phyloP scores from a whole-genome alignment of 2,888 invertebrate species.

The Latrodectus elegans region DNA sequence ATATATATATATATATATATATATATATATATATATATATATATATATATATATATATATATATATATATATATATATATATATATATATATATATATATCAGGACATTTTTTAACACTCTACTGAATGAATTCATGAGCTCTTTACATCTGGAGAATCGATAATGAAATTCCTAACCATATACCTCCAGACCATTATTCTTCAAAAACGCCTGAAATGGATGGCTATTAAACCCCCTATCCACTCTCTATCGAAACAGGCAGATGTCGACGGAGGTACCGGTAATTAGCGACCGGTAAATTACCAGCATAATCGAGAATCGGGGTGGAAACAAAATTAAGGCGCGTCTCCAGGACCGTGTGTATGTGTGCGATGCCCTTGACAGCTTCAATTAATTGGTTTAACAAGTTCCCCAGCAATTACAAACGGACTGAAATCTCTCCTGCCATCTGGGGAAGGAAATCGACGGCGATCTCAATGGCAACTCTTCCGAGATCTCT shows the following conservation, averaged over 20 bases:
- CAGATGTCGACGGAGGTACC: slow-evolving; percentile 56
- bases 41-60: no score
- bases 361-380: slow-evolving; percentile 40
- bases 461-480: slow-evolving; percentile 32
- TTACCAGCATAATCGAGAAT: slow-evolving; percentile 59
- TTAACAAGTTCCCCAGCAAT: slow-evolving; percentile 57
- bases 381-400: slow-evolving; percentile 60
- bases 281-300: slow-evolving; percentile 64
- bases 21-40: no score
- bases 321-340: slow-evolving; percentile 63
- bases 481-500: background rate
- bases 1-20: no score
- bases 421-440: slow-evolving; percentile 47
- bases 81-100: no score
- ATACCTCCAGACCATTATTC: background rate
- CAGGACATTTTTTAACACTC: no score
- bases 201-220: background rate
- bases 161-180: no score
- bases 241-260: slow-evolving; percentile 27
- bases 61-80: no score
- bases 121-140: no score
- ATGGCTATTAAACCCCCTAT: background rate
- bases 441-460: background rate
- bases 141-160: no score
- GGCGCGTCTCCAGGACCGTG: slow-evolving; percentile 8